phyloP scores from a whole-genome alignment of 2,888 invertebrate genomes.

The Pyrochroa serraticornis region DNA sequence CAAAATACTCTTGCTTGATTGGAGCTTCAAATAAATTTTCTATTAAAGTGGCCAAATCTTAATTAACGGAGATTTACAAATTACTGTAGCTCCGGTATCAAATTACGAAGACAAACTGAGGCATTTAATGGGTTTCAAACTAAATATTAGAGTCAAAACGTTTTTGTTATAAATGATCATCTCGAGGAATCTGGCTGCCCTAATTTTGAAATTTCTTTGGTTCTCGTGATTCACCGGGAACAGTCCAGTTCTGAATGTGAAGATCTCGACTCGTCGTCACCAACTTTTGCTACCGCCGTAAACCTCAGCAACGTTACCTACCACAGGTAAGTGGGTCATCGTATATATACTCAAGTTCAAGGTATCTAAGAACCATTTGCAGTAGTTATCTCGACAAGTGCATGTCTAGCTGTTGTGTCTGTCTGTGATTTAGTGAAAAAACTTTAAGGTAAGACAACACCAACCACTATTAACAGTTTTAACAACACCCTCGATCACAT shows the following conservation, averaged over 20 bases:
- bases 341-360: conserved; percentile 85
- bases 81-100: too few relatives aligned
- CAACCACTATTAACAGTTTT: conserved; percentile 1
- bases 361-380: conserved; percentile 66
- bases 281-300: conserved; percentile 28
- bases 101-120: too few relatives aligned
- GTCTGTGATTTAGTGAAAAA: conserved; percentile 34
- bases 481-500: background rate
- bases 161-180: too few relatives aligned
- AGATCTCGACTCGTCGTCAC: conserved; percentile 5
- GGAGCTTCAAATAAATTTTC: too few relatives aligned
- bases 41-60: too few relatives aligned
- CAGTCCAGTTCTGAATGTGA: background rate
- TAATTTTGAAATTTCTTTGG: too few relatives aligned
- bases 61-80: too few relatives aligned
- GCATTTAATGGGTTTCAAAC: too few relatives aligned
- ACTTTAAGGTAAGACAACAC: conserved; percentile 33
- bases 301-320: conserved; percentile 19
- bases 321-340: conserved; percentile 72
- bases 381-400: conserved; percentile 47
- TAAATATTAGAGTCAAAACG: too few relatives aligned
- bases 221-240: conserved; percentile 1
- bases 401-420: conserved; percentile 35
- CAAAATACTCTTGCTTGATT: too few relatives aligned
- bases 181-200: too few relatives aligned